Base-by-base conservation (phyloP, 2,888 invertebrate species). In the Dryomyza anilis region DNA sequence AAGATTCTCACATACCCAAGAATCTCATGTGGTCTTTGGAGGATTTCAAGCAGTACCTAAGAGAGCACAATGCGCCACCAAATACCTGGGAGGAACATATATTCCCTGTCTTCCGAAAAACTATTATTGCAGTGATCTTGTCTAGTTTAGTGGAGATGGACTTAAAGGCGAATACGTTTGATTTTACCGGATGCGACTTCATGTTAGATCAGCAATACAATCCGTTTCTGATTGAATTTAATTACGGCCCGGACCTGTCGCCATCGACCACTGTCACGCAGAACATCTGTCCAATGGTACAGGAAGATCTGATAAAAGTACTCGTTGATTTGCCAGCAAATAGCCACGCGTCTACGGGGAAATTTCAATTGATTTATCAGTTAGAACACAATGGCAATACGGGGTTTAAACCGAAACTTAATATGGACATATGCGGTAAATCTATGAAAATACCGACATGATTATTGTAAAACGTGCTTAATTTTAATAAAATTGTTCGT, bases 191-290 rank as follows among this genome's bases (percentile, higher is more conserved):
- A 5, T 95, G 95, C 60, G 96, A 97, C 84, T 96, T 96, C 80
- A 91, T 96, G 72, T 81, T 96, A 43, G 91, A 93, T 64, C 91
- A 94, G 75, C 90, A 93, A 74, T 92, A 89, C 73, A 87, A 89
- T 68, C 95, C 95, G 0, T 95, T 95, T 91, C 84, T 96, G 67
- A 92, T 97, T 73, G 96, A 97, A 85, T 95, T 96, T 70, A 96
- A 97, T 85, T 92, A 93, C 2, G 90, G 91, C 76, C 96, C 96
- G 0, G 91, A 94, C 81, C 87, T 96, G 83, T 86, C 87, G 67
- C 86, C 89, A 23, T 94, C 93, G 27, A 96, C 96, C 0, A 88
- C 88, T 64, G 89, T 96, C 12, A 96, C 96, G 0, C 89, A 92
- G 0, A 86, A 88, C 70, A 88, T 96, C 78, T 96, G 95, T 79